Percentiles rank a stretch among this genome's conserved stretches.
phyloP scores from a whole-genome alignment of 2,113 vertebrate species.

The Stegastes partitus region DNA sequence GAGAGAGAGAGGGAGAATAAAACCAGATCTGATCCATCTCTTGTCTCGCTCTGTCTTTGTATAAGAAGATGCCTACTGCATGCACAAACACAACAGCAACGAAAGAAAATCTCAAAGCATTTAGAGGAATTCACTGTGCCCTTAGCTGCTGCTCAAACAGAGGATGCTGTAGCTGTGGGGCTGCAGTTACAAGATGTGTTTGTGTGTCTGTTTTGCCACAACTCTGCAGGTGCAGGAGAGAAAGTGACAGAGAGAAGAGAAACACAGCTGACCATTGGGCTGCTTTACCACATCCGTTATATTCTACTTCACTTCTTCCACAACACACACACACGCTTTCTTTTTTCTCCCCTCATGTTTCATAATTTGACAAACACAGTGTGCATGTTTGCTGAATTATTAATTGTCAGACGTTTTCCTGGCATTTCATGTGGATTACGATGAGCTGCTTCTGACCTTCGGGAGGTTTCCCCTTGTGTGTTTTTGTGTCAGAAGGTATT shows the following conservation, averaged over 20 bases:
- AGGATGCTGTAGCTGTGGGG: constrained; percentile 18
- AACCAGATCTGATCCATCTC: constrained; percentile 38
- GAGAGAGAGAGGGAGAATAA: not conserved
- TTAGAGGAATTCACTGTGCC: not conserved
- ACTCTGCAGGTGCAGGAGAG: constrained; percentile 64
- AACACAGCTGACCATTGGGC: constrained; percentile 61
- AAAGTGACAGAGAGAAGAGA: constrained; percentile 49
- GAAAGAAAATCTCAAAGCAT: not conserved
- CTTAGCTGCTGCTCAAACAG: constrained; percentile 1
- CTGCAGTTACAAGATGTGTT: constrained; percentile 2
- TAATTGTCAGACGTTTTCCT: constrained; percentile 40
- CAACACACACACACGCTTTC: constrained; percentile 7
- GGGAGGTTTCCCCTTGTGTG: constrained; percentile 29
- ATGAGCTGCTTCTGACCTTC: constrained; percentile 59
- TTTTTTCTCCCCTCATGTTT: constrained; percentile 21
- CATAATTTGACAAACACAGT: constrained; percentile 16
- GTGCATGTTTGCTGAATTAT: constrained; percentile 25
- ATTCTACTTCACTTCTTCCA: constrained; percentile 24
- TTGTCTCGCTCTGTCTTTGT: constrained; percentile 15
- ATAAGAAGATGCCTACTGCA: not conserved
- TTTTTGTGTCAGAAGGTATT: constrained; percentile 62
- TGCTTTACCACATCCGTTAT: constrained; percentile 71
- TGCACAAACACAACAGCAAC: not conserved
- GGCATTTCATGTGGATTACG: constrained; percentile 58
- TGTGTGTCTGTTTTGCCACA: constrained; percentile 20